Percentiles rank a stretch among this genome's conserved stretches.
Evolutionary conservation across 1,140 invertebrate genomes (phyloP).

Genomic region (Orussus abietinus): DNA sequence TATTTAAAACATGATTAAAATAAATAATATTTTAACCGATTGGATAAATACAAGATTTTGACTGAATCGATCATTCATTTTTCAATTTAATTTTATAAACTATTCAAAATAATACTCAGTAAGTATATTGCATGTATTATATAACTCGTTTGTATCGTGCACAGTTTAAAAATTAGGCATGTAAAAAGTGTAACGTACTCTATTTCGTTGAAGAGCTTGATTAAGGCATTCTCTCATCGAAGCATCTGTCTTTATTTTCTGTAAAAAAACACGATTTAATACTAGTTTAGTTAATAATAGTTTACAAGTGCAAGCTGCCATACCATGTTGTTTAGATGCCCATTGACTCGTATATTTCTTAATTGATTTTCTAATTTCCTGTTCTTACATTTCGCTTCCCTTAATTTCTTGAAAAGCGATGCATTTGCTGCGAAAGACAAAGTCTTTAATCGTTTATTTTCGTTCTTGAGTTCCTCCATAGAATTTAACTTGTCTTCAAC

Average conservation of each 20-base stretch:
- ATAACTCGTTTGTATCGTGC: conserved; percentile 5
- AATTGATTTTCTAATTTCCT: conserved; percentile 26
- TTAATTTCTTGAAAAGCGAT: conserved; percentile 28
- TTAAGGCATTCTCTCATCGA: conserved; percentile 26
- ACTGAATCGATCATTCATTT: too few relatives aligned
- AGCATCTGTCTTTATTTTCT: conserved; percentile 27
- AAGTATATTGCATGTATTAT: background rate
- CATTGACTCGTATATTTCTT: conserved; percentile 15
- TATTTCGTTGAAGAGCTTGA: conserved; percentile 27
- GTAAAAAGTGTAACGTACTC: conserved; percentile 25
- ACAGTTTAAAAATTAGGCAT: conserved; percentile 1
- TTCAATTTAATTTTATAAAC: too few relatives aligned
- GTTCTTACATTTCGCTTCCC: conserved; percentile 25
- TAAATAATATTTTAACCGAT: background rate
- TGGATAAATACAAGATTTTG: background rate
- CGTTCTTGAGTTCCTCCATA: conserved; percentile 29
- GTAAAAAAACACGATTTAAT: conserved; percentile 16
- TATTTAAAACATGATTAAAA: background rate
- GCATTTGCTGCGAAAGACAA: conserved; percentile 27
- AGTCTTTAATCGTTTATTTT: conserved; percentile 32
- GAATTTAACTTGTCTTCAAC: conserved; percentile 32
- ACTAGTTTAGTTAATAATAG: conserved; percentile 1
- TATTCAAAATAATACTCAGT: background rate
- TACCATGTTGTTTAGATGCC: conserved; percentile 15
- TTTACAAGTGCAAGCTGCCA: conserved; percentile 2